Evolutionary conservation across 2,888 invertebrate genomes (phyloP), one percentile per base, ranked within the genome.

Genomic region (Magallana nippona): DNA sequence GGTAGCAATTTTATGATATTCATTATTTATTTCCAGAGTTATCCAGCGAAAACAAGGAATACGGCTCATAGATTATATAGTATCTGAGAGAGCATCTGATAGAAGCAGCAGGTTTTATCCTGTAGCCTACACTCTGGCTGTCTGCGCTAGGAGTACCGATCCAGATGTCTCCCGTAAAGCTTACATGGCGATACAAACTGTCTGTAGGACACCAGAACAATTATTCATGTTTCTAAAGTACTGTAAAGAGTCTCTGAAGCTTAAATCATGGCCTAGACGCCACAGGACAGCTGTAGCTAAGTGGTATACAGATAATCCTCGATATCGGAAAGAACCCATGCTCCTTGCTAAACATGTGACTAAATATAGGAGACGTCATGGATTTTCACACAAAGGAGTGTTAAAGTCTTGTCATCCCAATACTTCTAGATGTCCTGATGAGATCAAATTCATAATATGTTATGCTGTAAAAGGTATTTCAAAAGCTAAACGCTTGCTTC

Each of bases 301-400:
- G 55, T 79, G 79, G 79, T 79, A 79, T 27, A 79, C 79, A 57
- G 57, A 22, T 10, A 79, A 79, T n/a, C 79, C 79, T 10, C 19
- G 17, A 19, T 79, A 57, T 19, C 17, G 13, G 15, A 27, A 57
- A 8, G 22, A 79, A 13, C 56, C 57, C 3, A 10, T 79, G 79
- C 15, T 57, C 3, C 56, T 79, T 19, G 79, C 79, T 27, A 27
- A 13, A 27, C 57, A 79, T 22, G 56, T 79, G 27, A 79, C 79
- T 22, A 79, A 79, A 56, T 79, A 79, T 79, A 55, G 19, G 22
- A 56, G 57, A 79, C 55, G 79, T 11, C 56, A 79, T 79, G 79
- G 79, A 3, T n/a, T 55, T 19, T 57, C 57, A 22, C 79, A 79
- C 57, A 56, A 57, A 13, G 22, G 10, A 27, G 57, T 79, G 10